A percentile compares a stretch with the other conserved stretches of the same genome.
phyloP scores from a whole-genome alignment of 2,888 invertebrate species.

The Folsomia manolachei region DNA sequence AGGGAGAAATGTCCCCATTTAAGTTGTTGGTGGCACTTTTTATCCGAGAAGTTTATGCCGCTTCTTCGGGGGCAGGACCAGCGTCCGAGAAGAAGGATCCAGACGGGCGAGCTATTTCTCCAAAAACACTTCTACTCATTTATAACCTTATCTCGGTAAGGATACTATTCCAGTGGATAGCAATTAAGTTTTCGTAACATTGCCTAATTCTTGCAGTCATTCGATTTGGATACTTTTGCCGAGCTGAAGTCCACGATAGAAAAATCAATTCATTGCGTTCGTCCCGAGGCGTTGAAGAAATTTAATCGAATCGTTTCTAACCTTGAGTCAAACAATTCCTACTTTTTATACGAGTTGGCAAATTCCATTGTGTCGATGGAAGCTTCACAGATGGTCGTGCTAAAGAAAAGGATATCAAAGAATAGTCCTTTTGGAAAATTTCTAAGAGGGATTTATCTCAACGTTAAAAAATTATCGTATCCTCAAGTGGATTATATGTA shows the following conservation, averaged over 20 bases:
- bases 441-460: slow-evolving; percentile 39
- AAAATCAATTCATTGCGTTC: slow-evolving; percentile 34
- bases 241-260: slow-evolving; percentile 32
- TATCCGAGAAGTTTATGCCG: slow-evolving; percentile 38
- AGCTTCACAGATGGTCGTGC: slow-evolving; percentile 34
- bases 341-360: slow-evolving; percentile 45
- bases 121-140: slow-evolving; percentile 27
- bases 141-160: slow-evolving; percentile 30
- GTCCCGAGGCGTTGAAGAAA: slow-evolving; percentile 37
- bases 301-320: slow-evolving; percentile 40
- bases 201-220: slow-evolving; percentile 25
- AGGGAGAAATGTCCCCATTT: slow-evolving; percentile 46
- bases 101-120: slow-evolving; percentile 24
- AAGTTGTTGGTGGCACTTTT: slow-evolving; percentile 42
- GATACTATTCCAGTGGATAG: neutral
- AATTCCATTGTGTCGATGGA: slow-evolving; percentile 42
- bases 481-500: slow-evolving; percentile 44
- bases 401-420: slow-evolving; percentile 42
- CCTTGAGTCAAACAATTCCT: slow-evolving; percentile 43
- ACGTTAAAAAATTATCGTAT: slow-evolving; percentile 43
- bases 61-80: neutral
- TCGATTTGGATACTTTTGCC: slow-evolving; percentile 31
- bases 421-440: slow-evolving; percentile 45
- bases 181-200: neutral
- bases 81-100: slow-evolving; percentile 24